These are phyloP conservation scores for Trichosurus vulpecula DNA, from an alignment of 2,797 vertebrate species.

Conservation along the genomic window DNA sequence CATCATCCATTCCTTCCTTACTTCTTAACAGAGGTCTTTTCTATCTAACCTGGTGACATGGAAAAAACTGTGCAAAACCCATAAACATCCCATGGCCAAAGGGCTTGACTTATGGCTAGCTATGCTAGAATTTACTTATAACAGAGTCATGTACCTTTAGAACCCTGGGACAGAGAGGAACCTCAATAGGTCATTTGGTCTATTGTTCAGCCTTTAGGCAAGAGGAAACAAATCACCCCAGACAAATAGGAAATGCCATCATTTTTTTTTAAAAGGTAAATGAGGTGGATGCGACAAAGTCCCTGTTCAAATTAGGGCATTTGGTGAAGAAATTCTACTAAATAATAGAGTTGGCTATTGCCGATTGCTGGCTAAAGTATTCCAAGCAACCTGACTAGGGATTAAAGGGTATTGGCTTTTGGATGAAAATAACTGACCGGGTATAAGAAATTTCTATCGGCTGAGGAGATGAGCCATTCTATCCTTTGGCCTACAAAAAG, in stretches of 20 bases:
- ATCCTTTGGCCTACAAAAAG: neutral
- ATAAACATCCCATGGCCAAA: neutral
- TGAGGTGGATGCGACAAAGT: neutral
- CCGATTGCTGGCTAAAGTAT: neutral
- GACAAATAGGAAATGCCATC: neutral
- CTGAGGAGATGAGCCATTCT: neutral
- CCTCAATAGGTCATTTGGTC: neutral
- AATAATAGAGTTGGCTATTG: neutral
- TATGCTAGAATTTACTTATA: neutral
- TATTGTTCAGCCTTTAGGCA: neutral
- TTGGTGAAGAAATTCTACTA: neutral
- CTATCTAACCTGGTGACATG: constrained; percentile 9
- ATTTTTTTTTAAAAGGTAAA: neutral
- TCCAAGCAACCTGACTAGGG: neutral
- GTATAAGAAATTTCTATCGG: neutral
- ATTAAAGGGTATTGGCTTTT: neutral
- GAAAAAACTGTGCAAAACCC: constrained; percentile 21
- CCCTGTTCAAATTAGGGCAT: neutral
- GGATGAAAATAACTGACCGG: neutral
- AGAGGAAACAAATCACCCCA: neutral
- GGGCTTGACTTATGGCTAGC: neutral
- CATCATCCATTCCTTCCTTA: constrained; percentile 41
- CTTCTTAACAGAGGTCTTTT: constrained; percentile 22
- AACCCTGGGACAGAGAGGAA: neutral
- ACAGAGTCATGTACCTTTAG: neutral